Conservation (phyloP, 2,888 invertebrate species). For the Argynnis bischoffii region DNA sequence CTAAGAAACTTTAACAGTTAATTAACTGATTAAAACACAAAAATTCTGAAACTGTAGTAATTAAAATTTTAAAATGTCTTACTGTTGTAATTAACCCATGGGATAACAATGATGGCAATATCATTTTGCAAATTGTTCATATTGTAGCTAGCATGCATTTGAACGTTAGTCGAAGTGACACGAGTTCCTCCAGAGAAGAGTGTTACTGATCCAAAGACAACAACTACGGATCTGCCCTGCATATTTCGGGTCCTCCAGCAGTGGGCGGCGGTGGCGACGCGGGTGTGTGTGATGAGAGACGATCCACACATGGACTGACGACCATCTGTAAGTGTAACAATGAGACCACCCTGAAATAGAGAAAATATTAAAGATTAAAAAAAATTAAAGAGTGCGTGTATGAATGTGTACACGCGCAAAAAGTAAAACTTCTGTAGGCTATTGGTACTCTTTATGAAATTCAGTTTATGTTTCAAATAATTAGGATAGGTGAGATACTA, state of each 20-base stretch:
- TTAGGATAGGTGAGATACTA: too few relatives aligned
- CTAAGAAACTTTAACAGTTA: too few relatives aligned
- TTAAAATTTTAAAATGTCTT: constrained; percentile 10
- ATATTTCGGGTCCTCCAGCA: constrained; percentile 51
- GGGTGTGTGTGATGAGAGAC: constrained; percentile 52
- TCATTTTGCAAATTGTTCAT: constrained; percentile 25
- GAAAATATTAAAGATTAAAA: background rate
- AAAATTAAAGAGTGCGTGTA: too few relatives aligned
- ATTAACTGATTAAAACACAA: background rate
- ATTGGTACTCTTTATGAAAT: too few relatives aligned
- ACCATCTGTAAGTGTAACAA: constrained; percentile 46
- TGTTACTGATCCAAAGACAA: constrained; percentile 49
- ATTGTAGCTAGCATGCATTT: constrained; percentile 46
- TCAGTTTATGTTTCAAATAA: too few relatives aligned
- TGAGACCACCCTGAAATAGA: constrained; percentile 50
- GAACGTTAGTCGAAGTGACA: constrained; percentile 42
- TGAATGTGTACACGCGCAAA: too few relatives aligned
- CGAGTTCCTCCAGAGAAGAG: constrained; percentile 50
- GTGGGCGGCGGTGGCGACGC: constrained; percentile 51
- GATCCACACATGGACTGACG: constrained; percentile 51
- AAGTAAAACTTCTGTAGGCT: too few relatives aligned
- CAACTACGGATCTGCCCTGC: constrained; percentile 49
- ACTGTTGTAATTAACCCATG: constrained; percentile 29
- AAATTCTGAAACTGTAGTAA: background rate
- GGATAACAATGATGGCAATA: constrained; percentile 28